Evolutionary conservation across 2,113 vertebrate species (phyloP).

Genomic region (Solenodon paradoxus): DNA sequence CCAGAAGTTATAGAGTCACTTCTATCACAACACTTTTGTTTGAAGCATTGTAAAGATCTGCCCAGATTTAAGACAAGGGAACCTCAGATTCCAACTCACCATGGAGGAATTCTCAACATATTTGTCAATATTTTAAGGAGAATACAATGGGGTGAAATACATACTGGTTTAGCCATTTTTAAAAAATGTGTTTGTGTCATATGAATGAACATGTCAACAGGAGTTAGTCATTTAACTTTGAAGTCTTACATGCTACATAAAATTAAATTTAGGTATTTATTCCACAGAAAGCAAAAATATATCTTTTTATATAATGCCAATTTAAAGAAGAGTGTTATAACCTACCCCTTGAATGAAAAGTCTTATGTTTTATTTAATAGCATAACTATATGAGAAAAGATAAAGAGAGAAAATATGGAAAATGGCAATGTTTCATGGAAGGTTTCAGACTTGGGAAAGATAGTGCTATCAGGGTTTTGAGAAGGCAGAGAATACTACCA

Average conservation of each 20-base stretch:
- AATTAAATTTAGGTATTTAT: neutral
- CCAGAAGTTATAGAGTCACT: neutral
- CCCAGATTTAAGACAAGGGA: neutral
- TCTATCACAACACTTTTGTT: neutral
- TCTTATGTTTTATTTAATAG: conserved; percentile 20
- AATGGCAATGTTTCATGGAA: neutral
- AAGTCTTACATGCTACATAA: neutral
- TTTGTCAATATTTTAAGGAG: neutral
- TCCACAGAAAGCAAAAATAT: neutral
- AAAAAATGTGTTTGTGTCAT: neutral
- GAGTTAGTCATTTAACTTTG: neutral
- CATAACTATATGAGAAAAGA: neutral
- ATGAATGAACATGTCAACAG: neutral
- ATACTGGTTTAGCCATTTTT: neutral
- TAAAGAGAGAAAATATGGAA: neutral
- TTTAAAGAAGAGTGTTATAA: neutral
- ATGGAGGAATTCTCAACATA: neutral
- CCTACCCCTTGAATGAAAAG: neutral
- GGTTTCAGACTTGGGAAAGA: neutral
- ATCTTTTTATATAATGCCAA: neutral
- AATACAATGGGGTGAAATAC: neutral
- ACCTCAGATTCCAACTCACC: neutral
- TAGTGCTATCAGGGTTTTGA: neutral
- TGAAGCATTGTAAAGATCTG: neutral
- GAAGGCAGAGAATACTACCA: neutral